These are phyloP conservation scores for Adelognathus sp. DNA, from an alignment of 2,888 invertebrate genomes.

Conservation along the genomic window DNA sequence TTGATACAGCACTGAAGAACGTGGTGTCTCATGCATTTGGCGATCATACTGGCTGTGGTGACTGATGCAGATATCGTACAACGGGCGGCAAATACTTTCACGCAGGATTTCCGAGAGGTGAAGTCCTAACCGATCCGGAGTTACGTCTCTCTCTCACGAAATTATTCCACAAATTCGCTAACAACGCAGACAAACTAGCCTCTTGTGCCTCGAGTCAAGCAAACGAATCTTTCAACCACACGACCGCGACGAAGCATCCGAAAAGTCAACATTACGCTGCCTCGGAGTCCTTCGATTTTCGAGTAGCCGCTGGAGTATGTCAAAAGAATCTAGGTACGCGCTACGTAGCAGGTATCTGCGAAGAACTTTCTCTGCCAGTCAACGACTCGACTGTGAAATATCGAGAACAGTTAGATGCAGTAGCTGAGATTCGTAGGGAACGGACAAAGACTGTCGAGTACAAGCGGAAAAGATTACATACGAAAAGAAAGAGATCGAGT, in stretches of 20 bases:
- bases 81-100: not conserved
- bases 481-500: conserved; percentile 7
- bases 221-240: conserved; percentile 56
- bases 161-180: conserved; percentile 41
- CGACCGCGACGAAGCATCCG: conserved; percentile 51
- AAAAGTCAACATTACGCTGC: conserved; percentile 56
- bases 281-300: conserved; percentile 46
- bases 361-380: not conserved
- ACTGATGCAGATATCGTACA: conserved; percentile 54
- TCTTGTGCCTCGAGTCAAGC: conserved; percentile 59
- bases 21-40: conserved; percentile 62
- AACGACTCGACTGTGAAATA: not conserved
- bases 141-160: not conserved
- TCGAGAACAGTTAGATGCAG: conserved; percentile 3
- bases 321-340: conserved; percentile 29
- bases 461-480: not conserved
- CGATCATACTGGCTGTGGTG: conserved; percentile 56
- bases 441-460: conserved; percentile 1
- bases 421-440: not conserved
- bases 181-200: conserved; percentile 50
- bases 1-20: conserved; percentile 28
- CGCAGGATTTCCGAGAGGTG: not conserved
- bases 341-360: conserved; percentile 2
- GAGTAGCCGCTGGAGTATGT: conserved; percentile 46
- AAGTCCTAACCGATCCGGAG: conserved; percentile 2